Conservation (phyloP, 2,113 vertebrate genomes). For the Pteronura brasiliensis region DNA sequence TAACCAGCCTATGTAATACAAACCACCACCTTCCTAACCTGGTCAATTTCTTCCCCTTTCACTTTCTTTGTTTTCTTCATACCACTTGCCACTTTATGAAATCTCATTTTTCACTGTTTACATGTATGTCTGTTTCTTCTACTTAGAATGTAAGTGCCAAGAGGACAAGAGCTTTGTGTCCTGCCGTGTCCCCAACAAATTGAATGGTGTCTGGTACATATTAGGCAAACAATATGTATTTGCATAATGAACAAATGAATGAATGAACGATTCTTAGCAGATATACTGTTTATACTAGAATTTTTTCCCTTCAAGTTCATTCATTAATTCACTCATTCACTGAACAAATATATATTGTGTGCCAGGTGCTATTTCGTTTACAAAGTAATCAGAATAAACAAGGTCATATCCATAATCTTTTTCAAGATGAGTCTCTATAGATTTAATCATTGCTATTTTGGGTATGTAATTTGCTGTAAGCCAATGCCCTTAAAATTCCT, state of each 20-base stretch:
- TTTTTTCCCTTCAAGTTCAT: not conserved
- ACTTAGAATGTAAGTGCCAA: not conserved
- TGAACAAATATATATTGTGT: not conserved
- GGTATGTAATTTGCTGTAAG: not conserved
- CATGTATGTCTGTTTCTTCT: not conserved
- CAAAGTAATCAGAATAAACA: not conserved
- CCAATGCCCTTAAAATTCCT: not conserved
- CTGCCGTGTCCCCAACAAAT: not conserved
- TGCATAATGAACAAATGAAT: not conserved
- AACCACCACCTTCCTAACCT: not conserved
- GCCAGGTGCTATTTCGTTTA: not conserved
- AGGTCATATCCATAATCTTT: not conserved
- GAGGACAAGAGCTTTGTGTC: not conserved
- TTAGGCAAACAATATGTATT: not conserved
- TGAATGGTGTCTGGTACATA: not conserved
- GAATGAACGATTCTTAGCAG: not conserved
- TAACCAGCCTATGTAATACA: not conserved
- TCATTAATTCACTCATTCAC: not conserved
- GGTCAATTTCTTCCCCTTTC: not conserved
- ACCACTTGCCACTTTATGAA: not conserved
- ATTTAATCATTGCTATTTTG: not conserved
- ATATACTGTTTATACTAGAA: not conserved
- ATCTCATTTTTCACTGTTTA: not conserved
- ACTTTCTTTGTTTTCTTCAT: not conserved
- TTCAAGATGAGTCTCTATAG: not conserved